Conservation (phyloP, 2,797 vertebrate species). For the Pempheris klunzingeri region DNA sequence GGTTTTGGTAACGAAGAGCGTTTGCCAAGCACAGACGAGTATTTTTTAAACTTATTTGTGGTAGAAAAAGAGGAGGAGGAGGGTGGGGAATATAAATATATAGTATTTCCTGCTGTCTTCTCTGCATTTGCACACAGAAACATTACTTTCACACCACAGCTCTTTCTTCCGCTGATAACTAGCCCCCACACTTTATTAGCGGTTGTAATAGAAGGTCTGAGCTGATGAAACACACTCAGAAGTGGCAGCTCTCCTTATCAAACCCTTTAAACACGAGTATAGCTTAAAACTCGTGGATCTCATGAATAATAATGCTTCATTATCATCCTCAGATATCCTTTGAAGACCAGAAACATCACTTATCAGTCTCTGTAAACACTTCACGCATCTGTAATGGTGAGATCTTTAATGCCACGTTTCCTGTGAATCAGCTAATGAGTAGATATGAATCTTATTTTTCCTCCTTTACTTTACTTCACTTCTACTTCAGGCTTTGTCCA, state of each 20-base stretch:
- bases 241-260: conserved; percentile 29
- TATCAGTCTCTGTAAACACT: conserved; percentile 45
- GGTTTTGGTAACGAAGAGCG: not conserved
- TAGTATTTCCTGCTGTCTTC: not conserved
- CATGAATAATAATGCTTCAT: conserved; percentile 52
- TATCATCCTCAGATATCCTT: conserved; percentile 41
- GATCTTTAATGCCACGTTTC: conserved; percentile 24
- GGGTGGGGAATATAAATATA: too few relatives aligned
- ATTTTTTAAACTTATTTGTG: too few relatives aligned
- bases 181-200: conserved; percentile 8
- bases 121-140: not conserved
- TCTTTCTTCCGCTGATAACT: conserved; percentile 10
- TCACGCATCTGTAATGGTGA: conserved; percentile 13
- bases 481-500: not conserved
- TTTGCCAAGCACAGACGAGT: too few relatives aligned
- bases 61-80: too few relatives aligned
- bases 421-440: conserved; percentile 35
- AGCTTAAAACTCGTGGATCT: conserved; percentile 32
- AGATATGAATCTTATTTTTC: conserved; percentile 9
- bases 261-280: conserved; percentile 32
- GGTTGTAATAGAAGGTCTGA: conserved; percentile 9
- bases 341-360: conserved; percentile 49
- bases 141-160: not conserved
- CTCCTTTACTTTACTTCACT: too few relatives aligned
- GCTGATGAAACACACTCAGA: conserved; percentile 23